These are phyloP conservation scores for Camarhynchus parvulus DNA, from an alignment of 2,113 vertebrate species.

Conservation along the genomic window DNA sequence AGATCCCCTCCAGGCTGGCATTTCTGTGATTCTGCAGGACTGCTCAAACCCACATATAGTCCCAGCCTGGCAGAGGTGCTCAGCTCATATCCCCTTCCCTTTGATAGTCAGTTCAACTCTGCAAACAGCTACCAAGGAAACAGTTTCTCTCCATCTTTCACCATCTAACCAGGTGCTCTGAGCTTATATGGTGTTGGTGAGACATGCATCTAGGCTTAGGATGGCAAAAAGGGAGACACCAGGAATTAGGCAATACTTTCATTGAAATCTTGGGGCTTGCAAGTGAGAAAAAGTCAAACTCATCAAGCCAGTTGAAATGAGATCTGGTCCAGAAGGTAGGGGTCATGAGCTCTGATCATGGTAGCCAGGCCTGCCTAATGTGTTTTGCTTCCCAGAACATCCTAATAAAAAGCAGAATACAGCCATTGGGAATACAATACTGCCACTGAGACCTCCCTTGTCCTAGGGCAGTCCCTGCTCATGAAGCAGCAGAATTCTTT, in stretches of 20 bases:
- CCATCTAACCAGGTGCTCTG: background rate
- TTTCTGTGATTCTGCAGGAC: background rate
- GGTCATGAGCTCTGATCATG: background rate
- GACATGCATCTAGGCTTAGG: background rate
- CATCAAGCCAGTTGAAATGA: background rate
- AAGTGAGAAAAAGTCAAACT: background rate
- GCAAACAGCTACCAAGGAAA: background rate
- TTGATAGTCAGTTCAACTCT: background rate
- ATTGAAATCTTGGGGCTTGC: background rate
- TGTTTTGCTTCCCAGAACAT: background rate
- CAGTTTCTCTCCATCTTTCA: background rate
- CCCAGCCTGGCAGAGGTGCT: background rate
- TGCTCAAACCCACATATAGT: background rate
- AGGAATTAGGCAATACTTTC: background rate
- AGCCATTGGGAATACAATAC: background rate
- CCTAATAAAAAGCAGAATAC: background rate
- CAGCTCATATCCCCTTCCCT: background rate
- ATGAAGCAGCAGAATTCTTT: background rate
- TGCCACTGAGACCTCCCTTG: background rate
- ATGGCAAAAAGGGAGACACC: background rate
- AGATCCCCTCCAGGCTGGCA: background rate
- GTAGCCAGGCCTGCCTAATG: background rate
- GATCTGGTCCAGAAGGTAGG: background rate
- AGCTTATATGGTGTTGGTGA: background rate
- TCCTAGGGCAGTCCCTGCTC: background rate